phyloP scores from a whole-genome alignment of 2,113 vertebrate genomes.

The Callithrix jacchus region DNA sequence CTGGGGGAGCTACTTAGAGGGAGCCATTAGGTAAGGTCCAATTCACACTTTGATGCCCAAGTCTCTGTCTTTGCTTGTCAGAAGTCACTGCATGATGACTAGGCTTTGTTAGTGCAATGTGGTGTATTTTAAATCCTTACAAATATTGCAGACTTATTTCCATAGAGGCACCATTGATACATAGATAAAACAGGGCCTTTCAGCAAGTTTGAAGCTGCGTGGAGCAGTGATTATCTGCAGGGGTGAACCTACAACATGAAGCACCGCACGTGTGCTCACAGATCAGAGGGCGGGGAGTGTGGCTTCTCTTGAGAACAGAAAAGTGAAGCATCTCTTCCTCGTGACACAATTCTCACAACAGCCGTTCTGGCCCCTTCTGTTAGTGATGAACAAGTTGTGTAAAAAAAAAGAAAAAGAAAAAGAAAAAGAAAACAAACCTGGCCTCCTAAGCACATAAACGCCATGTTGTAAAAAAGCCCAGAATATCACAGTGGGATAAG shows the following conservation, averaged over 20 bases:
- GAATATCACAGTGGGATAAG: background rate
- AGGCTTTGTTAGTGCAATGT: background rate
- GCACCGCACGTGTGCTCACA: no score
- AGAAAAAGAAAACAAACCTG: accelerated
- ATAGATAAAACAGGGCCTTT: background rate
- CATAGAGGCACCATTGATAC: no score
- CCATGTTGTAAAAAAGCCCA: background rate
- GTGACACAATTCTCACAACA: background rate
- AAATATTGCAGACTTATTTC: background rate
- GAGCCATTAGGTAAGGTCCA: background rate
- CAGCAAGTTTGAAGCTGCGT: no score
- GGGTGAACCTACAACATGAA: no score
- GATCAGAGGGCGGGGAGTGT: background rate
- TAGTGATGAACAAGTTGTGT: no score
- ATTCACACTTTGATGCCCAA: background rate
- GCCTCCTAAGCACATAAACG: background rate
- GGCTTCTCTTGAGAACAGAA: background rate
- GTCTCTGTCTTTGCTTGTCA: background rate
- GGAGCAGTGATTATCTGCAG: no score
- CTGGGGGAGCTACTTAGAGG: background rate
- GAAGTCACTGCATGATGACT: background rate
- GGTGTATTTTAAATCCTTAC: background rate
- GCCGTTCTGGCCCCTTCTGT: background rate
- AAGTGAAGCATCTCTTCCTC: background rate
- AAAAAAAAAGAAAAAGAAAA: background rate